These are phyloP conservation scores for Ostrea denselamellosa DNA, from an alignment of 1,140 invertebrate genomes.

Conservation along the genomic window DNA sequence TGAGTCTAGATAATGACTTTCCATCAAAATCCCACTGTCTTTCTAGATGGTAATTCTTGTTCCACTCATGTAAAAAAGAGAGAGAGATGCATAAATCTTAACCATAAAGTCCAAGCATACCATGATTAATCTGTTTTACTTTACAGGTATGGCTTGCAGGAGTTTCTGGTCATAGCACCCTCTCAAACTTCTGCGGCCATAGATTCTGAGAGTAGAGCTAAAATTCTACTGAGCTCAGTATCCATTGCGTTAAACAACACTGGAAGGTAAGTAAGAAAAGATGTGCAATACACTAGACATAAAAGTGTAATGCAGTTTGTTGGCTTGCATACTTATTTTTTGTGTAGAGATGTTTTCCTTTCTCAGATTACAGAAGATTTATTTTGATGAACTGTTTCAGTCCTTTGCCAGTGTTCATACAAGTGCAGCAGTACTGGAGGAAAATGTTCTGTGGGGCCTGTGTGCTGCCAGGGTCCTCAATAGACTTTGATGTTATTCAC, in stretches of 20 bases:
- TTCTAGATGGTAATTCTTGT: constrained; percentile 73
- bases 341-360: not conserved
- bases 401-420: constrained; percentile 91
- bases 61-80: not conserved
- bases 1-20: constrained; percentile 86
- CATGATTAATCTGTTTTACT: not conserved
- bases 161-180: constrained; percentile 90
- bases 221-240: constrained; percentile 91
- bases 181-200: constrained; percentile 79
- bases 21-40: constrained; percentile 79
- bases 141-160: constrained; percentile 88
- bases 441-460: constrained; percentile 86
- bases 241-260: constrained; percentile 91
- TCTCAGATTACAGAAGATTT: not conserved
- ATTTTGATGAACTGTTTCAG: constrained; percentile 79
- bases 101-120: not conserved
- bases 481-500: constrained; percentile 93
- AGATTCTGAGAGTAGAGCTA: constrained; percentile 88
- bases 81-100: constrained; percentile 39
- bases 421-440: constrained; percentile 88
- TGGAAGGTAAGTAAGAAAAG: constrained; percentile 81
- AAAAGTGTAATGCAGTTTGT: not conserved
- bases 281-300: not conserved
- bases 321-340: too few relatives aligned
- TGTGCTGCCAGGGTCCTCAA: constrained; percentile 86